Evolutionary conservation across 35 echinoderm and acorn worm genomes (phyloP), one percentile per base, ranked within the genome.

Genomic region (Antedon bifida): DNA sequence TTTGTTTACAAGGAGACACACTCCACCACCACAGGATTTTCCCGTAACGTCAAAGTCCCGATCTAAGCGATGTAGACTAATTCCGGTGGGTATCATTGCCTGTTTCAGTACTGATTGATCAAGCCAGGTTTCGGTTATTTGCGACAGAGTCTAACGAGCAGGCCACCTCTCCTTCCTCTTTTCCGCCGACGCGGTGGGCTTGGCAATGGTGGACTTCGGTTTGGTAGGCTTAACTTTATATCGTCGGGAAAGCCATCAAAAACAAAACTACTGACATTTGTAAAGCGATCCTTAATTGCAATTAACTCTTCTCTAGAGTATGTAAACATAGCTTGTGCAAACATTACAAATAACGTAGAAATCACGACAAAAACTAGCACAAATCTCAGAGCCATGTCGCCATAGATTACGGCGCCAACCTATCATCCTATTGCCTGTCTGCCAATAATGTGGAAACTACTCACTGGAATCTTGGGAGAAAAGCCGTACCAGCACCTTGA

Each of bases 1-100:
- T 0, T 86, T 77, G 44, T 86, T 86, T 36, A 78, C 39, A 0
- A 86, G 75, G 42, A 86, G 39, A 46, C 84, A 86, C 23, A 86
- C 84, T 28, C 84, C 84, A 14, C 84, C 84, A 10, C 84, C 75
- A 36, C 76, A 30, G 0, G 56, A 74, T 35, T 85, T 85, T 10
- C 74, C 73, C 14, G 35, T 36, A 36, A 35, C 36, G 29, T 44
- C 34, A 45, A 33, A 77, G 30, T 75, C 83, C 26, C 75, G 35
- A 46, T 86, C 84, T 33, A 26, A n/a, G 30, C 84, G 12, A 46
- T 39, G 74, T 39, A 78, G 33, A 26, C 73, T 36, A 45, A 77
- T 77, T 29, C 83, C 83, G 16, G 83, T 0, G 75, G 83, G 83
- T 38, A 35, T 76, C 36, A 86, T 78, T 39, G 76, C 76, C 31